These are phyloP conservation scores for Neosilurus hyrtlii DNA, from an alignment of 2,797 vertebrate genomes.

Conservation along the genomic window DNA sequence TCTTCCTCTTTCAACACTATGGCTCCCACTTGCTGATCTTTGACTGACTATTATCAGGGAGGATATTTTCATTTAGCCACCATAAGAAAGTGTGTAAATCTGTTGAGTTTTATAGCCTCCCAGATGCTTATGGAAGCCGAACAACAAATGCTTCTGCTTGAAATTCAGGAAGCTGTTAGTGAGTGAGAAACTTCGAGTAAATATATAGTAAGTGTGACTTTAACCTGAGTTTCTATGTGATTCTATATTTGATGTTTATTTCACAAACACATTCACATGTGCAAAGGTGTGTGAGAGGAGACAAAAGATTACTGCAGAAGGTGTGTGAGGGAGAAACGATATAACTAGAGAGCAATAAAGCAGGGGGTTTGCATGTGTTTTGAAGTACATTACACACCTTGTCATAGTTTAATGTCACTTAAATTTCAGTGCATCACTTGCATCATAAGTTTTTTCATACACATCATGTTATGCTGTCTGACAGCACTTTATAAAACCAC, in stretches of 20 bases:
- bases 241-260: not conserved
- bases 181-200: conserved; percentile 11
- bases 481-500: not conserved
- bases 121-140: conserved; percentile 58
- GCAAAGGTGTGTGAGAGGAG: conserved; percentile 57
- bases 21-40: conserved; percentile 19
- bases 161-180: conserved; percentile 64
- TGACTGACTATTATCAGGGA: conserved; percentile 62
- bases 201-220: not conserved
- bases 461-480: not conserved
- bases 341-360: conserved; percentile 59
- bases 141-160: conserved; percentile 38
- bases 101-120: conserved; percentile 61
- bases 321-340: conserved; percentile 57
- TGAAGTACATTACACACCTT: not conserved
- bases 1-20: conserved; percentile 10
- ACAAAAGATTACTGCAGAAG: conserved; percentile 69
- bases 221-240: not conserved
- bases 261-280: conserved; percentile 25
- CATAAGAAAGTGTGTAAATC: conserved; percentile 67
- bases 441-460: not conserved
- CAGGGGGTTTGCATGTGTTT: not conserved
- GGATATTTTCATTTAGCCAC: conserved; percentile 62
- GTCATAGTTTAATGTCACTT: not conserved
- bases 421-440: not conserved